Percentiles rank a stretch among this genome's conserved stretches.
Evolutionary conservation across 2,888 invertebrate genomes (phyloP).

Genomic region (Cyclophora albipunctata): DNA sequence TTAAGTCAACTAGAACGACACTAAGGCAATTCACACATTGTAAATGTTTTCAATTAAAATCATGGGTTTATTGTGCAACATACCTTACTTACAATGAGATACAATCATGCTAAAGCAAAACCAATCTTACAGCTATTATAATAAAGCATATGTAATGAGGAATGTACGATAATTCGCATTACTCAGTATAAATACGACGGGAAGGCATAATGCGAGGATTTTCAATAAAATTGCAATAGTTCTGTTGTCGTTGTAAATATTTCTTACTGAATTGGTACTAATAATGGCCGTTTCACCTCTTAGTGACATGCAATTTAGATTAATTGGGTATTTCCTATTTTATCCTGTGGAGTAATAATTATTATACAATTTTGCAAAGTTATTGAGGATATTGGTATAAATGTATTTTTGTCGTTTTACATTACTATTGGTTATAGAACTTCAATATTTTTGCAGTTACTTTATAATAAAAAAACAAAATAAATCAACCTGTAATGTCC

Average conservation of each 20-base stretch:
- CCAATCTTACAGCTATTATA: slow-evolving; percentile 12
- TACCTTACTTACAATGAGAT: too few relatives aligned
- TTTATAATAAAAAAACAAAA: too few relatives aligned
- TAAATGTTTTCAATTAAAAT: slow-evolving; percentile 43
- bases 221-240: slow-evolving; percentile 29
- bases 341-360: too few relatives aligned
- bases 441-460: too few relatives aligned
- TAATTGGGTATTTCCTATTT: too few relatives aligned
- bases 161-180: slow-evolving; percentile 18
- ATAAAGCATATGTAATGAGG: slow-evolving; percentile 13
- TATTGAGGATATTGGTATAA: too few relatives aligned
- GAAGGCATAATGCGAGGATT: slow-evolving; percentile 14
- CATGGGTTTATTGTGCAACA: slow-evolving; percentile 28
- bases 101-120: slow-evolving; percentile 12
- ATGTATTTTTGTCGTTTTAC: too few relatives aligned
- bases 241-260: slow-evolving; percentile 32
- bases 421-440: too few relatives aligned
- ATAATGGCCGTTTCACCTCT: slow-evolving; percentile 10
- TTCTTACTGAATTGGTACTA: slow-evolving; percentile 26
- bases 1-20: slow-evolving; percentile 27
- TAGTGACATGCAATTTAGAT: slow-evolving; percentile 1
- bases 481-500: too few relatives aligned
- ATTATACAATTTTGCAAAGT: too few relatives aligned
- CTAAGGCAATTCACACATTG: slow-evolving; percentile 45
- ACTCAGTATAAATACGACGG: slow-evolving; percentile 19